Base-by-base conservation (phyloP, 2,888 invertebrate genomes). In the Bimastos eiseni region DNA sequence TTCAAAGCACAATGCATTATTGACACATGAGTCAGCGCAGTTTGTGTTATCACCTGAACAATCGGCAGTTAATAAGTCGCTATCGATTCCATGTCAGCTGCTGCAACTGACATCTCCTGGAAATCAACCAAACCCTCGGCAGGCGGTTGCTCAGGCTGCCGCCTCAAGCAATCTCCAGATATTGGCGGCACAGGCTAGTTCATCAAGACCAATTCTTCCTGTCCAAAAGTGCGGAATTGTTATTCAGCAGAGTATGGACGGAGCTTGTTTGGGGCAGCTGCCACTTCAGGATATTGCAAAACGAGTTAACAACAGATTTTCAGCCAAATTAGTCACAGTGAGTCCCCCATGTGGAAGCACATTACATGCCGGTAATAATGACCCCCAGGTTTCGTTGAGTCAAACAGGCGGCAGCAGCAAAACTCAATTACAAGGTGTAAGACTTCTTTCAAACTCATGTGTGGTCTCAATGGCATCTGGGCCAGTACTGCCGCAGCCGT, bases 401-500 rank as follows among this genome's bases (percentile, higher is more conserved):
- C 70, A 70, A 13, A n/a, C n/a, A n/a, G n/a, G 70, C 70, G 24
- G 24, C 49, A n/a, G n/a, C 70, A 70, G 70, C 70, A 30, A n/a
- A 30, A 30, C 70, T 70, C 30, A 30, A n/a, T 70, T 70, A n/a
- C 70, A 70, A 70, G 70, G 70, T 70, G 70, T 70, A 3, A 70
- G 70, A 70, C 70, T 70, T 30, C 70, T 70, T 70, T n/a, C 70
- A n/a, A 70, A 70, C n/a, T 70, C 70, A n/a, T 70, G 70, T n/a
- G 30, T n/a, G 11, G 70, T 70, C n/a, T 70, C 70, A n/a, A 30
- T n/a, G 30, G 11, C 70, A 11, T 70, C 70, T 1, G 70, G n/a
- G n/a, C n/a, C 70, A 70, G n/a, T n/a, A n/a, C 3, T 11, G 55
- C 30, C 55, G 8, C 70, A 70, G 70, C n/a, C n/a, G 70, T 8